Percentiles rank a stretch among this genome's conserved stretches.
phyloP scores from a whole-genome alignment of 2,113 vertebrate species.

The Pimephales promelas region DNA sequence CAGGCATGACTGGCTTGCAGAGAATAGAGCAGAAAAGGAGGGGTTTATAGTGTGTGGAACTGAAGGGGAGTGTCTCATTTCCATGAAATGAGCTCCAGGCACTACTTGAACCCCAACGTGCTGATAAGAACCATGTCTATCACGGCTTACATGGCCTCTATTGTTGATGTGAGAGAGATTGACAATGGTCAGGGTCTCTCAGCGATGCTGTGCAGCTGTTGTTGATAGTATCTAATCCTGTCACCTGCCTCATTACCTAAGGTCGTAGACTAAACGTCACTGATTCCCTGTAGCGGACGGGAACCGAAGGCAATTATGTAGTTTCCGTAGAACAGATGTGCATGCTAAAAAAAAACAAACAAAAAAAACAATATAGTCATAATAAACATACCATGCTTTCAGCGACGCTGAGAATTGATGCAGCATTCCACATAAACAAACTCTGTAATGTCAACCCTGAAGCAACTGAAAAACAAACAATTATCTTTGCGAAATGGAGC shows the following conservation, averaged over 20 bases:
- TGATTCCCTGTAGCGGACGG: conserved; percentile 51
- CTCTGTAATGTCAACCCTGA: conserved; percentile 6
- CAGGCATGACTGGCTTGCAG: conserved; percentile 34
- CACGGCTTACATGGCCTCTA: conserved; percentile 3
- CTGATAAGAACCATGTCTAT: conserved; percentile 31
- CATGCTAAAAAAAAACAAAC: not conserved
- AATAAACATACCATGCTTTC: not conserved
- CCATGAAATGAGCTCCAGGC: conserved; percentile 47
- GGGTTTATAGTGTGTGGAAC: conserved; percentile 14
- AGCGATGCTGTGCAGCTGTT: conserved; percentile 61
- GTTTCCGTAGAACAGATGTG: not conserved
- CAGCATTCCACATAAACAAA: conserved; percentile 23
- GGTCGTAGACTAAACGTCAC: conserved; percentile 64
- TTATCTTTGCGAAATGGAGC: conserved; percentile 39
- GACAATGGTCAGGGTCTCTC: conserved; percentile 59
- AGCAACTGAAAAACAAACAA: conserved; percentile 14
- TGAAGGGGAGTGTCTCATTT: conserved; percentile 45
- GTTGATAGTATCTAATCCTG: conserved; percentile 67
- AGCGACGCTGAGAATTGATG: not conserved
- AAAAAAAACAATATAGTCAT: not conserved
- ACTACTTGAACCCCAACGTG: conserved; percentile 58
- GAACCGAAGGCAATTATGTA: not conserved
- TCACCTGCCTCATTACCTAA: conserved; percentile 74
- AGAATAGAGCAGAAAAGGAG: conserved; percentile 24
- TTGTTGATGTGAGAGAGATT: conserved; percentile 29